A percentile compares a stretch with the other conserved stretches of the same genome.
These are phyloP conservation scores for Sebastes matsubarae DNA, from an alignment of 2,797 vertebrate genomes.

Conservation along the genomic window DNA sequence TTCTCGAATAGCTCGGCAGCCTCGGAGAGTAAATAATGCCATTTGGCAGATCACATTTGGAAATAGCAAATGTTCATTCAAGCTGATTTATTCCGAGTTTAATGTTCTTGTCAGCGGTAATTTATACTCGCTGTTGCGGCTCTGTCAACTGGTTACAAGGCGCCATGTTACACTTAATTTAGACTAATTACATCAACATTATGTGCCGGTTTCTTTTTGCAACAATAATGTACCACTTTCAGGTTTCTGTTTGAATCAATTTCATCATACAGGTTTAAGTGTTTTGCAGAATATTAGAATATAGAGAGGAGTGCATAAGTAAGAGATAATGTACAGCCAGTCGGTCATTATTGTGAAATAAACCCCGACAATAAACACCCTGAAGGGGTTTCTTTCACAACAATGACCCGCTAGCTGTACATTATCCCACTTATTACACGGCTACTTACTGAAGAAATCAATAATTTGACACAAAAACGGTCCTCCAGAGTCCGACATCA, in stretches of 20 bases:
- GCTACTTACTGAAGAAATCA: too few species aligned
- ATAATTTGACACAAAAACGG: too few species aligned
- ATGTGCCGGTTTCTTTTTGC: conserved; percentile 15
- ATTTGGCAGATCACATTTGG: conserved; percentile 55
- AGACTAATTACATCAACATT: conserved; percentile 54
- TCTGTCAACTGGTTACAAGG: conserved; percentile 26
- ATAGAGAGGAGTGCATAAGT: not conserved
- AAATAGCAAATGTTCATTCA: conserved; percentile 57
- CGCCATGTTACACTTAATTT: conserved; percentile 40
- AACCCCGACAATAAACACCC: too few species aligned
- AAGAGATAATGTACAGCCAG: too few species aligned
- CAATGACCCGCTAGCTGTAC: too few species aligned
- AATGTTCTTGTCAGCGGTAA: conserved; percentile 62
- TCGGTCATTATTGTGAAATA: too few species aligned
- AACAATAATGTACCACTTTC: not conserved
- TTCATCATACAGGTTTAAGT: not conserved
- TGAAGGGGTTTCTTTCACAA: too few species aligned
- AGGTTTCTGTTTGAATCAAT: conserved; percentile 10
- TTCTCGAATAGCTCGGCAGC: conserved; percentile 42
- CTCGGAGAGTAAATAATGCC: conserved; percentile 60
- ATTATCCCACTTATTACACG: too few species aligned
- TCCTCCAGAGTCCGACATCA: too few species aligned
- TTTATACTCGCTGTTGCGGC: conserved; percentile 40
- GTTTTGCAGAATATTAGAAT: not conserved
- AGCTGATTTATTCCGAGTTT: conserved; percentile 63